These are phyloP conservation scores for Cepaea nemoralis DNA, from an alignment of 1,140 invertebrate genomes.

Conservation along the genomic window DNA sequence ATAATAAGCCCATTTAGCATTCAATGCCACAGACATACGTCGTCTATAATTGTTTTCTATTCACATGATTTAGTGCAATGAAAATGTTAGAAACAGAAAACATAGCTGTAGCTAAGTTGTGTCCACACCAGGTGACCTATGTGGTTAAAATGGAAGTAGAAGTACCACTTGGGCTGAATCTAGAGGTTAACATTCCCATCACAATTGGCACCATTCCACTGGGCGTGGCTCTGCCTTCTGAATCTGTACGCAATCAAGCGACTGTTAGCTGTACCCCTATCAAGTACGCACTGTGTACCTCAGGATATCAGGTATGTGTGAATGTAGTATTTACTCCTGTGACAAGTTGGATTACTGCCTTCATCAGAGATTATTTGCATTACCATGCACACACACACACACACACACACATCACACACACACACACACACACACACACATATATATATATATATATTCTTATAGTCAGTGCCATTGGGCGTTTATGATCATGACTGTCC, in stretches of 20 bases:
- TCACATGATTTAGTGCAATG: neutral
- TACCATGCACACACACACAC: no score
- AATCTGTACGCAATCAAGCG: neutral
- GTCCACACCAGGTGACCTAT: conserved; percentile 11
- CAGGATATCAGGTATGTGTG: neutral
- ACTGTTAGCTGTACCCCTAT: no score
- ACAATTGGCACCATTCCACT: conserved; percentile 22
- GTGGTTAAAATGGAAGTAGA: neutral
- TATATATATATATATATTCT: no score
- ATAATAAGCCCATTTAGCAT: neutral
- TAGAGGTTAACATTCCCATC: conserved; percentile 15
- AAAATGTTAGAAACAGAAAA: neutral
- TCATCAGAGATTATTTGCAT: no score
- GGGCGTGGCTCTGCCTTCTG: neutral
- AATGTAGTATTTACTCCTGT: no score
- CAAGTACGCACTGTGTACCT: neutral
- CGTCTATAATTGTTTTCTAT: neutral
- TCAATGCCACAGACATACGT: no score
- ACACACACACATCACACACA: no score
- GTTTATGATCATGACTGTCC: no score
- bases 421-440: no score
- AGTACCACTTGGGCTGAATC: conserved; percentile 23
- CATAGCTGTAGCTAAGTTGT: neutral
- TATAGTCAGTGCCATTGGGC: no score
- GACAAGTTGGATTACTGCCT: no score